Percentiles rank a stretch among this genome's conserved stretches.
Evolutionary conservation across 2,888 invertebrate genomes (phyloP).

Genomic region (Psococerastis gibbosa): DNA sequence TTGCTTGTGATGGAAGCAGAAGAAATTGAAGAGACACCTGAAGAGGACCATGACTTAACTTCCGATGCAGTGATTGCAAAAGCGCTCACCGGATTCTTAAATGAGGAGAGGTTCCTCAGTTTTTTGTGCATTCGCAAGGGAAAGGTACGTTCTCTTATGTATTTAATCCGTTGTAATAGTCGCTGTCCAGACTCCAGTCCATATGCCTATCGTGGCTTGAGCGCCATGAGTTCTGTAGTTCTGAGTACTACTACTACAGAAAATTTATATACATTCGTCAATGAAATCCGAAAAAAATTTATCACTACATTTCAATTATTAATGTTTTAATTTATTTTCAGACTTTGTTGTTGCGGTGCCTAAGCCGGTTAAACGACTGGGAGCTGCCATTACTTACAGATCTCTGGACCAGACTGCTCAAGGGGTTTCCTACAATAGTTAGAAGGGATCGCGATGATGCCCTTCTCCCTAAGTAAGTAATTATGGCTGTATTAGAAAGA

Average conservation of each 20-base stretch:
- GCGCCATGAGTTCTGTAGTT: too few species aligned
- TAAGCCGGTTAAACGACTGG: slow-evolving; percentile 33
- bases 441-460: slow-evolving; percentile 33
- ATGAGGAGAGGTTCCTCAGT: slow-evolving; percentile 48
- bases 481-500: neutral
- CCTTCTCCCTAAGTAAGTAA: slow-evolving; percentile 29
- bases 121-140: slow-evolving; percentile 67
- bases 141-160: slow-evolving; percentile 35
- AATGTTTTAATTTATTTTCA: slow-evolving; percentile 23
- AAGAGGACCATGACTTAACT: slow-evolving; percentile 32
- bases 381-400: slow-evolving; percentile 33
- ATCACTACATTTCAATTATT: too few species aligned
- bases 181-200: too few species aligned
- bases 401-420: slow-evolving; percentile 39
- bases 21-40: slow-evolving; percentile 32
- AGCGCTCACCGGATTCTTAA: slow-evolving; percentile 41
- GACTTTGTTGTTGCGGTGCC: slow-evolving; percentile 45
- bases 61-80: slow-evolving; percentile 42
- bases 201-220: too few species aligned
- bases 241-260: too few species aligned
- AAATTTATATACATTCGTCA: too few species aligned
- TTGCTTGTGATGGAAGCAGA: slow-evolving; percentile 60
- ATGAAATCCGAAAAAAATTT: too few species aligned
- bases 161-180: too few species aligned
- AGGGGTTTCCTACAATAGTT: slow-evolving; percentile 36